Conservation (phyloP, 2,888 invertebrate genomes). For the Sarcophaga rosellei region DNA sequence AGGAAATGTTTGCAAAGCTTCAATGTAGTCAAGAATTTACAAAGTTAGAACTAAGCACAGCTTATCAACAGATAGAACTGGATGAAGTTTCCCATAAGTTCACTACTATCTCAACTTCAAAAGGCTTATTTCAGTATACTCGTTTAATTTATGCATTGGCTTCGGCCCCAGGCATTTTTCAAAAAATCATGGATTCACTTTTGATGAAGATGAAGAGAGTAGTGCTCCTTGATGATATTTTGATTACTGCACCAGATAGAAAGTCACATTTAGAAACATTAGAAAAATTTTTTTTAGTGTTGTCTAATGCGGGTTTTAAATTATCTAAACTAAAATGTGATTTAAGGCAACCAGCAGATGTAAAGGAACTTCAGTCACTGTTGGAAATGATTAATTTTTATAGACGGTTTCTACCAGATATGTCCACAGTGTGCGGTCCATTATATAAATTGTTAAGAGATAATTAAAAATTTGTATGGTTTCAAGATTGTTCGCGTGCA, state of each 20-base stretch:
- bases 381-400: constrained; percentile 78
- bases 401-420: constrained; percentile 74
- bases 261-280: not conserved
- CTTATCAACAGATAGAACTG: constrained; percentile 76
- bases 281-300: not conserved
- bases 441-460: constrained; percentile 70
- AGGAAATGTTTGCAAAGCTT: constrained; percentile 72
- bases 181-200: constrained; percentile 69
- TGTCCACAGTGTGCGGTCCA: constrained; percentile 72
- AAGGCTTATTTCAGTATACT: constrained; percentile 49
- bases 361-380: constrained; percentile 70
- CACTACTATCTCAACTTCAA: constrained; percentile 72
- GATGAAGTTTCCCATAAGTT: constrained; percentile 70
- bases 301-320: constrained; percentile 64
- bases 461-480: constrained; percentile 71
- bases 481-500: constrained; percentile 71
- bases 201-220: constrained; percentile 64
- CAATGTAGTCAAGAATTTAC: constrained; percentile 61
- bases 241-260: constrained; percentile 56
- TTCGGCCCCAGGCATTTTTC: constrained; percentile 72
- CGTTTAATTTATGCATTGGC: constrained; percentile 73
- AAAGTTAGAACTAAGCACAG: constrained; percentile 70
- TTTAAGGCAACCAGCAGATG: constrained; percentile 54
- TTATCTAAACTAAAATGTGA: constrained; percentile 67
- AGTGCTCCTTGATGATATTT: constrained; percentile 72